A percentile compares a stretch with the other conserved stretches of the same genome.
Evolutionary conservation across 2,113 vertebrate genomes (phyloP).

Genomic region (Petromus typicus): DNA sequence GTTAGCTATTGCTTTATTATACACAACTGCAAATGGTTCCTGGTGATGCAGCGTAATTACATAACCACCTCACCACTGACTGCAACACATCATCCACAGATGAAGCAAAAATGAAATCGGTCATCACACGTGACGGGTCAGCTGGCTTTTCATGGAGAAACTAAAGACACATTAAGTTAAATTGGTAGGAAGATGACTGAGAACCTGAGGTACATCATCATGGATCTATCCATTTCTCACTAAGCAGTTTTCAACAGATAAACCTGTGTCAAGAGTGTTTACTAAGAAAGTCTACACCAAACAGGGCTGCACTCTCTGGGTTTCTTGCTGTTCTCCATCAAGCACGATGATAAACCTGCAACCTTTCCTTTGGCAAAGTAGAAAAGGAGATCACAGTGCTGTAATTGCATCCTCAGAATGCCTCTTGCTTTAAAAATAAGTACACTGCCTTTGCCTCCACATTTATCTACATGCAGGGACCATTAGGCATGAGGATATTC

Average conservation of each 20-base stretch:
- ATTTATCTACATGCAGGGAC: constrained; percentile 59
- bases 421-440: constrained; percentile 62
- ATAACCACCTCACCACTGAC: neutral
- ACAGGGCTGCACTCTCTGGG: neutral
- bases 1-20: neutral
- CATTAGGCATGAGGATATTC: constrained; percentile 52
- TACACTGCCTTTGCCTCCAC: neutral
- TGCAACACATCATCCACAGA: neutral
- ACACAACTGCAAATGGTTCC: neutral
- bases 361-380: constrained; percentile 49
- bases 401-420: neutral
- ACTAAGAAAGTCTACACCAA: neutral
- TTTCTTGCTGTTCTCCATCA: constrained; percentile 25
- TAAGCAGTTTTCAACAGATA: neutral
- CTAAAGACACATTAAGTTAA: constrained; percentile 27
- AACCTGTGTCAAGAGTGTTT: neutral
- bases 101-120: neutral
- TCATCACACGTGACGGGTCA: neutral
- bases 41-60: neutral
- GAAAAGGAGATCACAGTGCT: constrained; percentile 31
- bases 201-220: neutral
- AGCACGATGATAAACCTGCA: neutral
- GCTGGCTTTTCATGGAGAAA: constrained; percentile 9
- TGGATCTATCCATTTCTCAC: neutral
- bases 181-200: neutral